phyloP scores from a whole-genome alignment of 2,888 invertebrate species.

The Andrena flavipes region DNA sequence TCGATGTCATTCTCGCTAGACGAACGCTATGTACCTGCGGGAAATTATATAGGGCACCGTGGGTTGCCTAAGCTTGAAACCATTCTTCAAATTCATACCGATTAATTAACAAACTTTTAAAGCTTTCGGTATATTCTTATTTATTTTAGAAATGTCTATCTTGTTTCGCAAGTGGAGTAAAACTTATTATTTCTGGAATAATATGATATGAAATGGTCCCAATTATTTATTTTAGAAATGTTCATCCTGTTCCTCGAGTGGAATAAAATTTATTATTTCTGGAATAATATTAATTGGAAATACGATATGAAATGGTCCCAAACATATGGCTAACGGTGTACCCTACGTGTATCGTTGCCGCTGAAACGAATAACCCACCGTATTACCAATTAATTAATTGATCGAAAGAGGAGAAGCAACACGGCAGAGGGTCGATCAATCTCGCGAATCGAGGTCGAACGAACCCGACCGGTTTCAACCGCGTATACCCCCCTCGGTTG shows the following conservation, averaged over 20 bases:
- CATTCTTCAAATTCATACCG: neutral
- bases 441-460: slow-evolving; percentile 36
- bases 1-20: neutral
- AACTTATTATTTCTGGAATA: no score
- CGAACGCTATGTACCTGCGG: neutral
- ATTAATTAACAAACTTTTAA: no score
- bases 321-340: neutral
- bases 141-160: no score
- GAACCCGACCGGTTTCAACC: slow-evolving; percentile 19
- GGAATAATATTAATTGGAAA: no score
- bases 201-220: neutral
- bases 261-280: no score
- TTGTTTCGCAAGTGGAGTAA: no score
- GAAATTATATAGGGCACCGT: slow-evolving; percentile 10
- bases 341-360: neutral
- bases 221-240: no score
- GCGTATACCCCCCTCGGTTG: slow-evolving; percentile 18
- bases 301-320: neutral
- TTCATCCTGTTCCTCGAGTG: no score
- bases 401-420: slow-evolving; percentile 24
- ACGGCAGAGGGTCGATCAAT: slow-evolving; percentile 48
- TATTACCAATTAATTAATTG: slow-evolving; percentile 29
- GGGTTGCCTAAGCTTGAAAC: neutral
- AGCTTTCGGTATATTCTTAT: no score
- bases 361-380: slow-evolving; percentile 4